Percentiles rank a stretch among this genome's conserved stretches.
These are phyloP conservation scores for Vimba vimba DNA, from an alignment of 2,113 vertebrate genomes.

Conservation along the genomic window DNA sequence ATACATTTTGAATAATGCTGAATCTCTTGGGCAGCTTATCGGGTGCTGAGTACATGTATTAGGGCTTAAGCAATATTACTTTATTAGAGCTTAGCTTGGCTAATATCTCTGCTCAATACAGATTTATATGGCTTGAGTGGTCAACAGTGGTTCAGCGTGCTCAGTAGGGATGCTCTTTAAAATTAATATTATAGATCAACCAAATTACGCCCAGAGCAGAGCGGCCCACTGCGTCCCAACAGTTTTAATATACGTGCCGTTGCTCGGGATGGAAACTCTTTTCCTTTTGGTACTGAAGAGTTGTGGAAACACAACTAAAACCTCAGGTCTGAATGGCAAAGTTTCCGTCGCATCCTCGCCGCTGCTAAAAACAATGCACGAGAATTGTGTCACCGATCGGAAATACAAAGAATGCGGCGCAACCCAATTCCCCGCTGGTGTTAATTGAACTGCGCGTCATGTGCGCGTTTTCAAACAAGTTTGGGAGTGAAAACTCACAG, in stretches of 20 bases:
- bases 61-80: constrained; percentile 68
- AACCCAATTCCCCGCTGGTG: constrained; percentile 28
- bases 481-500: constrained; percentile 28
- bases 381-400: constrained; percentile 29
- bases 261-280: constrained; percentile 47
- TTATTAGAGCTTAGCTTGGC: constrained; percentile 69
- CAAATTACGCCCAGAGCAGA: constrained; percentile 54
- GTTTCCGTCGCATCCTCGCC: background rate
- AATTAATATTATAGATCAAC: constrained; percentile 64
- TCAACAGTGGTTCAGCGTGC: constrained; percentile 60
- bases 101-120: constrained; percentile 66
- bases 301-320: constrained; percentile 48
- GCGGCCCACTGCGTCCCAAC: constrained; percentile 47
- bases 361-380: background rate
- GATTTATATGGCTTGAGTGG: constrained; percentile 67
- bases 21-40: constrained; percentile 67
- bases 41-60: constrained; percentile 66
- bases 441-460: constrained; percentile 9
- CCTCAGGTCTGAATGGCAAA: constrained; percentile 15
- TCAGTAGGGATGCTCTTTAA: constrained; percentile 61
- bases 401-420: constrained; percentile 13
- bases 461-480: constrained; percentile 20
- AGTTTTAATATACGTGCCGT: constrained; percentile 45
- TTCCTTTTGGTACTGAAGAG: constrained; percentile 44
- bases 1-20: constrained; percentile 64